Evolutionary conservation across 2,797 vertebrate species (phyloP).

Genomic region (Cynodonichthys magdalenae): DNA sequence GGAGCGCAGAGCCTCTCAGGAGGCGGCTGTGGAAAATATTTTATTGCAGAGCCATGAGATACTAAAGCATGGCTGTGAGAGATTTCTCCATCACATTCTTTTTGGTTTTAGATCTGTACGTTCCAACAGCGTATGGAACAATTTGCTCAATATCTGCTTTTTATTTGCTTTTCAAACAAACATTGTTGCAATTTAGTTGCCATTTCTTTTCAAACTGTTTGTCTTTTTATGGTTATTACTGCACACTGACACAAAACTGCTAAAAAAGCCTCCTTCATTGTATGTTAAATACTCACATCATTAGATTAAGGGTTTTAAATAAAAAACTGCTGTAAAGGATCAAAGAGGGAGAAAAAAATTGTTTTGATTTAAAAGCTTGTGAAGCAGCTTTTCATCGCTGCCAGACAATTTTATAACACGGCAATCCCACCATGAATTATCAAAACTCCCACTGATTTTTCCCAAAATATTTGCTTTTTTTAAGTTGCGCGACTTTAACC

Average conservation of each 20-base stretch:
- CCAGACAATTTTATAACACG: slow-evolving; percentile 1
- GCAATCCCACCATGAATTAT: neutral
- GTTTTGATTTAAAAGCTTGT: slow-evolving; percentile 1
- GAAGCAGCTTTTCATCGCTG: neutral
- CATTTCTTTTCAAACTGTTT: neutral
- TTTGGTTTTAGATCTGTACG: neutral
- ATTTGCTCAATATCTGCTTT: too few relatives aligned
- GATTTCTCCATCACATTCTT: neutral
- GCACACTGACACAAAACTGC: neutral
- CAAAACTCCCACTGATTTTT: neutral
- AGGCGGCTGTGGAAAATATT: neutral
- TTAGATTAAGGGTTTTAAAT: neutral
- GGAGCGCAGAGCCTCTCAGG: neutral
- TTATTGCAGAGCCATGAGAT: neutral
- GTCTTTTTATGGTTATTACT: neutral
- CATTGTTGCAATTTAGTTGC: neutral
- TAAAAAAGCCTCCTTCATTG: neutral
- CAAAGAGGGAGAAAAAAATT: neutral
- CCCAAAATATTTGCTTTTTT: slow-evolving; percentile 23
- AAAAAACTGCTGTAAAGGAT: too few relatives aligned
- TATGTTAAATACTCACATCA: neutral
- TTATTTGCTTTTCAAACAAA: neutral
- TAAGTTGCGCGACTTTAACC: slow-evolving; percentile 5
- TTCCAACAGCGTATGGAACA: neutral
- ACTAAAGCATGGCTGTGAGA: neutral